phyloP scores from a whole-genome alignment of 1,140 invertebrate genomes.

The Diabrotica virgifera region DNA sequence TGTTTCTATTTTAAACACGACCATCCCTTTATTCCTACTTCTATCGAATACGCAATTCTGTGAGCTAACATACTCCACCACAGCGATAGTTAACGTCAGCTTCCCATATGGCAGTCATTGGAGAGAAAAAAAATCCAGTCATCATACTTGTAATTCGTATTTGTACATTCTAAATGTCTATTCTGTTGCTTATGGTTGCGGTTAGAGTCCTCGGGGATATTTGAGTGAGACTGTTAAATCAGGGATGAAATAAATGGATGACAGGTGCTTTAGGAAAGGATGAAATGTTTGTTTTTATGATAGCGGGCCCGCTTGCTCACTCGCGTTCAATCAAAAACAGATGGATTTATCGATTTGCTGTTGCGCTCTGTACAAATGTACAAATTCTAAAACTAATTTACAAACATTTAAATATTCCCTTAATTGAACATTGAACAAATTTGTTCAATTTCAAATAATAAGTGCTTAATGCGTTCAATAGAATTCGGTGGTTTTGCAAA shows the following conservation, averaged over 20 bases:
- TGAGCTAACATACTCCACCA: constrained; percentile 14
- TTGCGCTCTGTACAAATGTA: too few species aligned
- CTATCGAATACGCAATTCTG: constrained; percentile 7
- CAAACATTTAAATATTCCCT: too few species aligned
- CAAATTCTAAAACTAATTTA: too few species aligned
- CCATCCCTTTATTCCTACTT: constrained; percentile 11
- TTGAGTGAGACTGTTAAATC: constrained; percentile 22
- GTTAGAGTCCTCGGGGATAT: constrained; percentile 21
- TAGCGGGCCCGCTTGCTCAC: too few species aligned
- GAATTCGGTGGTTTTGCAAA: too few species aligned
- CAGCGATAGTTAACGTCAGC: constrained; percentile 10
- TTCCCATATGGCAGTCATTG: constrained; percentile 21
- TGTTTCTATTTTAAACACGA: not conserved
- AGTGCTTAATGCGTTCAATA: too few species aligned
- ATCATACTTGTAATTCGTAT: constrained; percentile 21
- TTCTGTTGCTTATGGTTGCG: constrained; percentile 22
- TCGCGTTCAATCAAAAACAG: not conserved
- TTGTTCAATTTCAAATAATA: too few species aligned
- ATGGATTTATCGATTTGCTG: not conserved
- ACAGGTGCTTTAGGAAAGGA: constrained; percentile 16
- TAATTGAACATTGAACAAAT: too few species aligned
- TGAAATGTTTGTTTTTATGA: constrained; percentile 18
- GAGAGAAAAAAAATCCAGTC: constrained; percentile 17
- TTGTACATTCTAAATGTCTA: constrained; percentile 21
- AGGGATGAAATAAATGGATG: constrained; percentile 21